Evolutionary conservation across 2,797 vertebrate genomes (phyloP).

Genomic region (Glossophaga mutica): DNA sequence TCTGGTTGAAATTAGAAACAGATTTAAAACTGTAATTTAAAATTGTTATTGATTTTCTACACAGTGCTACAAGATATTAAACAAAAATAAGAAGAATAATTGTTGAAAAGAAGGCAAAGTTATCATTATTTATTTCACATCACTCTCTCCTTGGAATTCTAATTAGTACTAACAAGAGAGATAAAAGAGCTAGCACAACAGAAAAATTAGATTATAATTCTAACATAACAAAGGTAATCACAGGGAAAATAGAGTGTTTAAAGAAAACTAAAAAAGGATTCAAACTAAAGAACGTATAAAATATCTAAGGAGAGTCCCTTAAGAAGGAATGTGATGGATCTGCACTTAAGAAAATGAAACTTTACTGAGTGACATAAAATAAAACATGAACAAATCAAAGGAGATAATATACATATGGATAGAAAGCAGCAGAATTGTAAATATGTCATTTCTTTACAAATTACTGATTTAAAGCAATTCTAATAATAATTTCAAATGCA

Average conservation of each 20-base stretch:
- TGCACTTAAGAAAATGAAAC: not conserved
- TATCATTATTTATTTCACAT: not conserved
- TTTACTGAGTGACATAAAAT: not conserved
- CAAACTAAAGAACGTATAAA: not conserved
- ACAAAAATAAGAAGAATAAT: not conserved
- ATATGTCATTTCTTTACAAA: not conserved
- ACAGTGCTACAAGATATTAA: not conserved
- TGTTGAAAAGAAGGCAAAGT: not conserved
- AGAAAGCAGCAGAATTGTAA: not conserved
- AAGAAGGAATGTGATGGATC: not conserved
- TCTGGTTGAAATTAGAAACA: not conserved
- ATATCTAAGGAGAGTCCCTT: not conserved
- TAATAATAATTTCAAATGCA: not conserved
- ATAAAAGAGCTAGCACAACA: not conserved
- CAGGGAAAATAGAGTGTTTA: not conserved
- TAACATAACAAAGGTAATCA: not conserved
- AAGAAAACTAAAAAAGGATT: not conserved
- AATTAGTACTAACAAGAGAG: not conserved
- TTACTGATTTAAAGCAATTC: not conserved
- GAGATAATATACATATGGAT: not conserved
- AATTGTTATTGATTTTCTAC: not conserved
- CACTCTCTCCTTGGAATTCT: not conserved
- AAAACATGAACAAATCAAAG: not conserved
- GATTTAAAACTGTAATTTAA: not conserved
- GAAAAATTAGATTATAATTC: constrained; percentile 20